Evolutionary conservation across 2,888 invertebrate genomes (phyloP), one percentile per base, ranked within the genome.

Genomic region (Hydriomena furcata): DNA sequence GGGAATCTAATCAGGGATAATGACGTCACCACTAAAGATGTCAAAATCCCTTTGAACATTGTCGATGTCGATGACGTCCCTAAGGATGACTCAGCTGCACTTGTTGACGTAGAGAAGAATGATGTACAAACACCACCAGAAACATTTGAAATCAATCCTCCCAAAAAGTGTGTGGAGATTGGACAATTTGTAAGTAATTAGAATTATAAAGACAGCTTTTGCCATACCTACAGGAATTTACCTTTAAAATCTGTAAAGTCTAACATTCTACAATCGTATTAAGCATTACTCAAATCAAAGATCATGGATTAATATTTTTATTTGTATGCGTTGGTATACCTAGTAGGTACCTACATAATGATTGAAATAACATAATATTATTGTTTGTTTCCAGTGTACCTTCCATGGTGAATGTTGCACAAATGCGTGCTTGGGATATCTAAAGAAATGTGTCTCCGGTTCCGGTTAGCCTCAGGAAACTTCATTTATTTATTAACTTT

Each of bases 121-220:
- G 58, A 59, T 5, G 48, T 68, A 27, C 58, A 50, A 3, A 41
- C 51, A 7, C 63, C 64, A 0, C 24, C 32, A 17, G 61, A 60
- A 20, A 42, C 40, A 45, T 37, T 17, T 7, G 20, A 7, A 32
- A 28, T 17, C n/a, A 32, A 28, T 35, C 24, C 50, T 4, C 30
- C 21, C 10, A 55, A 40, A 34, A 57, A 66, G 34, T 87, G 87
- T 53, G 76, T 64, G 7, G 63, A 70, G 52, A 67, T 85, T 42
- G 86, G 87, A 47, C 63, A 79, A 54, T 83, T 76, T 57, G 86
- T 86, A 73, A 79, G 85, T 84, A n/a, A n/a, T n/a, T n/a, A n/a
- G n/a, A n/a, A n/a, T n/a, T n/a, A n/a, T n/a, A n/a, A n/a, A n/a
- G n/a, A n/a, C n/a, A n/a, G n/a, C n/a, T n/a, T n/a, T n/a, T n/a